phyloP scores from a whole-genome alignment of 2,113 vertebrate species.

The Chloroceryle aenea region DNA sequence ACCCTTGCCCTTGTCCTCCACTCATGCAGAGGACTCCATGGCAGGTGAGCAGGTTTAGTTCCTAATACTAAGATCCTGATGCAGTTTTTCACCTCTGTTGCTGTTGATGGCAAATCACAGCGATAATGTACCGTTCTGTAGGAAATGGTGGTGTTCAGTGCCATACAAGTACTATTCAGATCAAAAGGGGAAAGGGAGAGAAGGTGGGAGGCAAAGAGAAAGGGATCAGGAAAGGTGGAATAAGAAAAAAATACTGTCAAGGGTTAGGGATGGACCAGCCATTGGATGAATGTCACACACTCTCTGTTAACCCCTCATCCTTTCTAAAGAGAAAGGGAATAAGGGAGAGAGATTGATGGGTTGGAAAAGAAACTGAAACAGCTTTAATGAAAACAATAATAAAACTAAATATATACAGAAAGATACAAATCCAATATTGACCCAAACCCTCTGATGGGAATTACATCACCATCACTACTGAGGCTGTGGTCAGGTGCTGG shows the following conservation, averaged over 20 bases:
- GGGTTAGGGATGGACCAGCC: not conserved
- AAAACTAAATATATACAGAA: not conserved
- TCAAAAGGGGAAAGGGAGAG: not conserved
- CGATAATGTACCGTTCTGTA: accelerated
- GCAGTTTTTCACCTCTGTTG: not conserved
- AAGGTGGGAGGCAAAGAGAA: not conserved
- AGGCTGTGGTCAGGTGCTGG: not conserved
- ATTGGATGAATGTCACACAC: not conserved
- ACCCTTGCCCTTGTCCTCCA: not conserved
- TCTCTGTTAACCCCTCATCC: not conserved
- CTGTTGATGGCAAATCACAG: not conserved
- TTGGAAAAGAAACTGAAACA: not conserved
- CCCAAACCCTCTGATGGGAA: not conserved
- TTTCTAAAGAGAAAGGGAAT: not conserved
- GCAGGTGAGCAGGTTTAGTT: accelerated
- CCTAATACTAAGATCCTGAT: not conserved
- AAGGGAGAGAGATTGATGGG: not conserved
- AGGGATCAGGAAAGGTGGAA: not conserved
- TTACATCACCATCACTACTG: not conserved
- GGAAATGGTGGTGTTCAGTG: not conserved
- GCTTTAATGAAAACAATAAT: not conserved
- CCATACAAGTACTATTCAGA: not conserved
- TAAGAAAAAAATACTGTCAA: not conserved
- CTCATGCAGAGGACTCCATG: not conserved
- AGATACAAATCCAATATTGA: not conserved